Base-by-base conservation (phyloP, 2,797 vertebrate species). In the Karalla daura region DNA sequence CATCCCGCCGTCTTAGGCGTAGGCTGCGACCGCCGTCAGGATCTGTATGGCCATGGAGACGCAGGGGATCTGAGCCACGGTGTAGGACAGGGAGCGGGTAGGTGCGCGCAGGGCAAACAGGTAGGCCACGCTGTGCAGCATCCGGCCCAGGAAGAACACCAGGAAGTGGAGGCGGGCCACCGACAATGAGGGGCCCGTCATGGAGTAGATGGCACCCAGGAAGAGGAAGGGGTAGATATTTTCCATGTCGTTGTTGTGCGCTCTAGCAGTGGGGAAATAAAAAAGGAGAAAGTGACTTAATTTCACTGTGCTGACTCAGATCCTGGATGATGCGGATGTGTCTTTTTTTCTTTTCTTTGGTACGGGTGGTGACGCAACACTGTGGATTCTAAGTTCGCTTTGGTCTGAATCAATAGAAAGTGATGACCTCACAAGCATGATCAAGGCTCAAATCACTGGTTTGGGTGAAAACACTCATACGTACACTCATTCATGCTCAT, bases 171-270 rank as follows among this genome's bases (percentile, higher is more conserved):
- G 64, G 66, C 92, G 92, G 45, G 98, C 98, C n/a, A 94, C 65
- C 0, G 69, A 0, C 0, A 93, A 86, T 0, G 87, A 89, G 2
- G 98, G 96, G 11, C 91, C 92, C 2, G 91, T 94, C 87, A 97
- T 67, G 50, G 93, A 95, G 88, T 98, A 99, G 85, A 97, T 18
- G 0, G 96, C 91, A 1, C 97, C 96, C 1, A 99, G 89, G 87
- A 99, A 99, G 27, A 99, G 92, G 90, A 99, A 99, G 0, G 98
- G 96, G 2, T 94, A 90, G 84, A 99, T 98, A 90, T 95, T 99
- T 89, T 99, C 98, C 93, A 98, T 86, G 89, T 98, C 98, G 0
- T 99, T 99, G 2, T 44, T 23, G 65, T 99, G 97, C 53, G 96
- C 96, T 63, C 98, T 99, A 65, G 15, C 7, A 50, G 4, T 32